Percentiles rank a stretch among this genome's conserved stretches.
These are phyloP conservation scores for Podabrus alpinus DNA, from an alignment of 2,888 invertebrate species.

Conservation along the genomic window DNA sequence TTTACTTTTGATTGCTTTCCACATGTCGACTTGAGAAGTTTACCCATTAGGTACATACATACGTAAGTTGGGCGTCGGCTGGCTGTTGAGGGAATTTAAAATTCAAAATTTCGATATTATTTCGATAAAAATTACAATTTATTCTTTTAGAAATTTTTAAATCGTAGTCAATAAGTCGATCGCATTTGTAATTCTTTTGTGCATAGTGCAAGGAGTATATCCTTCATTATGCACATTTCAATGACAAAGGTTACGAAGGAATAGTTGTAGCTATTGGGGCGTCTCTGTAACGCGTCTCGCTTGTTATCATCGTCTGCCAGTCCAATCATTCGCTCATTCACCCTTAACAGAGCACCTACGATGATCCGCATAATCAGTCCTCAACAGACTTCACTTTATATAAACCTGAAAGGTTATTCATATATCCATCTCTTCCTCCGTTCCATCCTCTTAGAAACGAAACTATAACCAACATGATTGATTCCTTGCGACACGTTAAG, in stretches of 20 bases:
- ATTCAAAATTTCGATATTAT: background rate
- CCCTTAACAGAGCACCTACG: conserved; percentile 33
- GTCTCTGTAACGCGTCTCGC: conserved; percentile 36
- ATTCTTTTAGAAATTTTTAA: background rate
- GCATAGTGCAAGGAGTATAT: background rate
- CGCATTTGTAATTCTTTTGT: conserved; percentile 29
- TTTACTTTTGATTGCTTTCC: background rate
- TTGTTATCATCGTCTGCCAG: conserved; percentile 43
- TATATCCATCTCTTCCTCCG: conserved; percentile 5
- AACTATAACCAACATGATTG: conserved; percentile 18
- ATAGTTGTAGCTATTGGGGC: conserved; percentile 26
- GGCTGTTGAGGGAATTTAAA: background rate
- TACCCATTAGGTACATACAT: no score
- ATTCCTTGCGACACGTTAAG: conserved; percentile 14
- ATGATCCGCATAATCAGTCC: conserved; percentile 42
- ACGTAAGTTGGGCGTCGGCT: background rate
- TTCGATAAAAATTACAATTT: background rate
- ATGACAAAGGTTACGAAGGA: conserved; percentile 26
- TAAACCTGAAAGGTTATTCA: conserved; percentile 22
- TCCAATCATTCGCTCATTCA: conserved; percentile 41
- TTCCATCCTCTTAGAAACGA: conserved; percentile 1
- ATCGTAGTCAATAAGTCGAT: conserved; percentile 1
- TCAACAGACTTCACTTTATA: conserved; percentile 36
- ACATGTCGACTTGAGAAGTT: background rate
- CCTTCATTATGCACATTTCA: conserved; percentile 25